Percentiles rank a stretch among this genome's conserved stretches.
Conservation (phyloP, 1,140 invertebrate species). For the Drosophila ficusphila region DNA sequence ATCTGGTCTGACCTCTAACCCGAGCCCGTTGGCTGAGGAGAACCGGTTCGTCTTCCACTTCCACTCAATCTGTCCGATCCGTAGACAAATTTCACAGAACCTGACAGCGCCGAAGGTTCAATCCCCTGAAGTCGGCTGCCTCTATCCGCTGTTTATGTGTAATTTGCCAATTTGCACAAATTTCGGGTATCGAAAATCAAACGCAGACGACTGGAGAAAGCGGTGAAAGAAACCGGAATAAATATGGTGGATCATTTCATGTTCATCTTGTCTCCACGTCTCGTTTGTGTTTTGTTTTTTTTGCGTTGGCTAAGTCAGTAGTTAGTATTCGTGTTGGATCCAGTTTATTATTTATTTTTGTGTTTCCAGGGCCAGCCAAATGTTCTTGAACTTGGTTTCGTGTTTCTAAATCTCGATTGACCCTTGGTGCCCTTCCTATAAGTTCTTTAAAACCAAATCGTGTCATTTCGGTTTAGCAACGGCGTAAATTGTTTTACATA, state of each 20-base stretch:
- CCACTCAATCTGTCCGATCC: neutral
- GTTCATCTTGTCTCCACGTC: no score
- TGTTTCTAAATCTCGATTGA: conserved; percentile 77
- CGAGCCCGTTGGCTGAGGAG: conserved; percentile 10
- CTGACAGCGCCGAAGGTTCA: conserved; percentile 32
- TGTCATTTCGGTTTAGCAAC: no score
- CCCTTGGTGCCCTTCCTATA: conserved; percentile 23
- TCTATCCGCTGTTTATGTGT: conserved; percentile 60
- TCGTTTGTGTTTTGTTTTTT: no score
- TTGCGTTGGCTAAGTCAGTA: neutral
- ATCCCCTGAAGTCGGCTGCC: conserved; percentile 45
- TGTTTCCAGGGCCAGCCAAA: conserved; percentile 50
- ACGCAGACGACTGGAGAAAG: neutral
- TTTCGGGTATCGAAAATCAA: conserved; percentile 54
- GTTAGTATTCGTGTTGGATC: no score
- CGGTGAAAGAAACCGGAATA: conserved; percentile 17
- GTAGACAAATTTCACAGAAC: conserved; percentile 12
- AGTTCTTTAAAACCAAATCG: no score
- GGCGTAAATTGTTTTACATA: no score
- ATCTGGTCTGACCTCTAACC: conserved; percentile 20
- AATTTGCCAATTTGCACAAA: conserved; percentile 77
- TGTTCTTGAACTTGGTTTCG: conserved; percentile 80
- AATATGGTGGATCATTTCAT: no score
- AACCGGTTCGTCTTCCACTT: conserved; percentile 13
- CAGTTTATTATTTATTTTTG: conserved; percentile 33